Evolutionary conservation across 2,888 invertebrate genomes (phyloP), one percentile per base, ranked within the genome.

Genomic region (Diplazon laetatorius): DNA sequence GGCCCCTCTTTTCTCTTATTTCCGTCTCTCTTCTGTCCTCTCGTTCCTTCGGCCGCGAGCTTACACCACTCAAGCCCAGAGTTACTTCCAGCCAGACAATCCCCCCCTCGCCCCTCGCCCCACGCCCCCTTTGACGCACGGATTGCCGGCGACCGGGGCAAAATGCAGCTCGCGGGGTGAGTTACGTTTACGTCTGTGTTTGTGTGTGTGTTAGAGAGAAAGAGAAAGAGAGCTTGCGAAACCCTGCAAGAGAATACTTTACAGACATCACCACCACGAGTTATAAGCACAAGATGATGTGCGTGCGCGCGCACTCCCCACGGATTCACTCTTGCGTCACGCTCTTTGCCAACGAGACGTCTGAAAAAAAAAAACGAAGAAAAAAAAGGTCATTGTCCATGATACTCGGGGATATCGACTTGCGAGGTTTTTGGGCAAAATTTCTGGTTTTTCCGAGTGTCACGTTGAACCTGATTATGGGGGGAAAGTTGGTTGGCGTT

Each of bases 61-160:
- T 9, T 18, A 20, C 60, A 10, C 42, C 39, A 46, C 59, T 63
- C 70, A 62, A 80, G 82, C 82, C 83, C 82, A 76, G 66, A 82
- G 76, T 83, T 84, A 82, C 84, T 84, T 84, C 77, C 73, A 82
- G 81, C 84, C 84, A 84, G 86, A 86, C 87, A 81, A 85, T 84
- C 80, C 84, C 84, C 30, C 30, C 14, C 30, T 6, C 55, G 9
- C 82, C 85, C 76, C 74, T 63, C 68, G 44, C 57, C 37, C 42
- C 73, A 50, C 16, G 48, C 59, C 44, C 16, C 22, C 48, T 6
- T 30, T 30, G 30, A 5, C 30, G 44, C n/a, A 50, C 60, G 22
- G 20, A 50, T 30, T 25, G 39, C 55, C 30, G 30, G 6, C 30
- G 30, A 30, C 30, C 30, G 62, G 44, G 57, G 65, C 70, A 48